A percentile compares a stretch with the other conserved stretches of the same genome.
Conservation (phyloP, 2,888 invertebrate genomes). For the Nineta flava region DNA sequence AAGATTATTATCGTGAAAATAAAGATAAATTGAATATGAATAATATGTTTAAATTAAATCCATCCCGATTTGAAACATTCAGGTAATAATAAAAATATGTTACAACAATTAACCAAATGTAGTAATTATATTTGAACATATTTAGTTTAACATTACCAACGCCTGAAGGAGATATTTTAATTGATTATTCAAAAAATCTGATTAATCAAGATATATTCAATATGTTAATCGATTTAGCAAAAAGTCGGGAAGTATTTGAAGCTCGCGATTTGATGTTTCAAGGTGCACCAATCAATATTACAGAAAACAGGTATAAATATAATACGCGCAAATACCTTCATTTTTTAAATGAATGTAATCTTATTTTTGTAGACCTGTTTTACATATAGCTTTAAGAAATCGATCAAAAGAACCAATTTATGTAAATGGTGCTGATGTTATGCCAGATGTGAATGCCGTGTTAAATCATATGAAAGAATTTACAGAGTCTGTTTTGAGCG, state of each 20-base stretch:
- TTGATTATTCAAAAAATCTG: slow-evolving; percentile 96
- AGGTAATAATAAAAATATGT: slow-evolving; percentile 40
- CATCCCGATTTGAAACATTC: slow-evolving; percentile 72
- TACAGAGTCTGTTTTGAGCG: slow-evolving; percentile 55
- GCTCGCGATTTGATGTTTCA: slow-evolving; percentile 81
- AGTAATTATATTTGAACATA: too few relatives aligned
- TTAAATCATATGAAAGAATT: slow-evolving; percentile 91
- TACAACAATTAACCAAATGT: slow-evolving; percentile 8
- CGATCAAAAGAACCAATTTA: slow-evolving; percentile 59
- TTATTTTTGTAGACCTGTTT: slow-evolving; percentile 51
- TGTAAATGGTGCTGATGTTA: slow-evolving; percentile 79
- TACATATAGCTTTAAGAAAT: slow-evolving; percentile 90
- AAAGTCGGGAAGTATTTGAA: slow-evolving; percentile 63
- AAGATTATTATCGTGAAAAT: slow-evolving; percentile 54
- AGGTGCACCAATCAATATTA: slow-evolving; percentile 95
- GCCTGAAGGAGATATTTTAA: slow-evolving; percentile 70
- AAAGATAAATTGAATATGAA: slow-evolving; percentile 64
- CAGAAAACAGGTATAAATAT: slow-evolving; percentile 50
- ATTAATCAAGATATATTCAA: slow-evolving; percentile 61
- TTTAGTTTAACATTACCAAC: slow-evolving; percentile 57
- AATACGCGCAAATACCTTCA: not conserved
- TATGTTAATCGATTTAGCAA: slow-evolving; percentile 67
- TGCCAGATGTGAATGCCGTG: slow-evolving; percentile 82
- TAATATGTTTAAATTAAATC: slow-evolving; percentile 66
- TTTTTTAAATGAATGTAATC: not conserved